Percentiles rank a stretch among this genome's conserved stretches.
Conservation (phyloP, 2,888 invertebrate genomes). For the Chymomyza procnemis region DNA sequence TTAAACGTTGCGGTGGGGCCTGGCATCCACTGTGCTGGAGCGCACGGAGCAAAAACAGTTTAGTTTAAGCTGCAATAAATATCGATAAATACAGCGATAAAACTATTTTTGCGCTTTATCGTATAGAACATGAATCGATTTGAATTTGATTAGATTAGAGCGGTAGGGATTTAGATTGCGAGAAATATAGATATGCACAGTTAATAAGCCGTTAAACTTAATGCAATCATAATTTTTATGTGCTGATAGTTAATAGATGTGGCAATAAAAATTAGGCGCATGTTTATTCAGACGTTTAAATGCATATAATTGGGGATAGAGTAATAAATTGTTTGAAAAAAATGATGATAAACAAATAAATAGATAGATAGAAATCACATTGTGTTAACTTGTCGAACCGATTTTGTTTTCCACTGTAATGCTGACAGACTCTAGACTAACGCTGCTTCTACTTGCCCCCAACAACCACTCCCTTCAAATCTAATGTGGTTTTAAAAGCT, state of each 20-base stretch:
- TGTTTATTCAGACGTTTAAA: not conserved
- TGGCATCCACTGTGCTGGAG: not conserved
- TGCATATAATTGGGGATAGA: no score
- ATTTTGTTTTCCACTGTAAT: no score
- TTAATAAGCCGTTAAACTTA: no score
- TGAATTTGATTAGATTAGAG: not conserved
- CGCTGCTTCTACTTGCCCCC: no score
- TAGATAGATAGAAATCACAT: no score
- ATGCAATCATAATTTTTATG: no score
- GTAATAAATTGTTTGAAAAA: no score
- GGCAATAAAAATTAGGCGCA: not conserved
- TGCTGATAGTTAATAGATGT: not conserved
- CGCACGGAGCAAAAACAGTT: not conserved
- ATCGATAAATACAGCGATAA: constrained; percentile 20
- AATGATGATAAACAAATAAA: no score
- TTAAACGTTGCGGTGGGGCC: not conserved
- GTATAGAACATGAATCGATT: not conserved
- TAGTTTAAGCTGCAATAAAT: constrained; percentile 1
- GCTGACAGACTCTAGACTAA: no score
- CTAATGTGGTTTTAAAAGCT: not conserved
- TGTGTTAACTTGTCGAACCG: no score
- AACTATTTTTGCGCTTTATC: not conserved
- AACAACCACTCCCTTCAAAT: not conserved
- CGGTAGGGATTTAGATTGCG: not conserved
- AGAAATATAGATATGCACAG: not conserved